Conservation (phyloP, 2,113 vertebrate genomes). For the Oryzias curvinotus region DNA sequence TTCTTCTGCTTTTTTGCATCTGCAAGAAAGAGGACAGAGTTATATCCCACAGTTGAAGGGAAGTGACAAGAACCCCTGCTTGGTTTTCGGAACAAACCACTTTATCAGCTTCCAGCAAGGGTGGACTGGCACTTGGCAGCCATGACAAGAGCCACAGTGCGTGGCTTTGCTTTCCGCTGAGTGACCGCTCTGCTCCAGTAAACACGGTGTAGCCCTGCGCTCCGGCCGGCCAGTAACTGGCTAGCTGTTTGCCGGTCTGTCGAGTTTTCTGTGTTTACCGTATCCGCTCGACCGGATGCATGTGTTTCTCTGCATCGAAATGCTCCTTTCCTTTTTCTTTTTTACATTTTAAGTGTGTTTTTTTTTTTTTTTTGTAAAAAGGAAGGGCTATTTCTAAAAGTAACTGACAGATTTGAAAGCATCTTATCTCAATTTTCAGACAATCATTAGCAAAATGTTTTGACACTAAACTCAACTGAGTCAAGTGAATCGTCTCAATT, state of each 20-base stretch:
- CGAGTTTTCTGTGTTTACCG: not conserved
- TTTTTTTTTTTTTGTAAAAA: too few relatives aligned
- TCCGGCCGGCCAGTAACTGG: conserved; percentile 17
- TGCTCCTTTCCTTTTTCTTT: too few relatives aligned
- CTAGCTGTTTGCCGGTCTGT: conserved; percentile 21
- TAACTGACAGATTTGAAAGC: too few relatives aligned
- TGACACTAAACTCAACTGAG: too few relatives aligned
- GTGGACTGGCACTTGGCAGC: conserved; percentile 46
- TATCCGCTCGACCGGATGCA: too few relatives aligned
- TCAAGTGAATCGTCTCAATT: too few relatives aligned
- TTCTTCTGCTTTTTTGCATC: conserved; percentile 80
- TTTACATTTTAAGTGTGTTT: too few relatives aligned
- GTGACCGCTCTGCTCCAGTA: conserved; percentile 41
- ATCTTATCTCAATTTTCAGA: too few relatives aligned
- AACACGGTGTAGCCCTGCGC: conserved; percentile 21
- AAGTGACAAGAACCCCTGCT: not conserved
- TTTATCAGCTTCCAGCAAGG: conserved; percentile 51
- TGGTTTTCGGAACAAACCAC: conserved; percentile 4
- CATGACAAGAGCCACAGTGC: conserved; percentile 34
- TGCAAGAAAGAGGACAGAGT: conserved; percentile 28
- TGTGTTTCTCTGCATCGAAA: too few relatives aligned
- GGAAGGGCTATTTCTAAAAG: too few relatives aligned
- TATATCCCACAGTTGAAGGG: not conserved
- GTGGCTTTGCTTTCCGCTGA: conserved; percentile 20
- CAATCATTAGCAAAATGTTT: too few relatives aligned